Conservation (phyloP, 2,888 invertebrate species). For the Sinhomidia bicolor region DNA sequence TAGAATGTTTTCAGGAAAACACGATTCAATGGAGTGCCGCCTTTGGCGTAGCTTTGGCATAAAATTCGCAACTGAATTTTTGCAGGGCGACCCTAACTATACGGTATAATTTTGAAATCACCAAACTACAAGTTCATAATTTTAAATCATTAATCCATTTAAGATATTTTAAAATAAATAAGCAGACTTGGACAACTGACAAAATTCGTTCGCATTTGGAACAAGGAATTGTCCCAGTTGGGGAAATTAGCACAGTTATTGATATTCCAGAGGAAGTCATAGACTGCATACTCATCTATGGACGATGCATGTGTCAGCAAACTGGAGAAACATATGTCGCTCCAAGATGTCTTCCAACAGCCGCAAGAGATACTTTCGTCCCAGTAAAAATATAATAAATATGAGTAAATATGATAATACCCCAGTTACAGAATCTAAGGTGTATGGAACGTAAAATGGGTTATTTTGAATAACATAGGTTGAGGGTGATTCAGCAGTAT, state of each 20-base stretch:
- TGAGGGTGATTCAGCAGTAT: slow-evolving; percentile 33
- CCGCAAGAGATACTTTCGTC: slow-evolving; percentile 77
- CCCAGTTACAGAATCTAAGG: too few species aligned
- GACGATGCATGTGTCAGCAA: slow-evolving; percentile 84
- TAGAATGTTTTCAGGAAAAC: slow-evolving; percentile 81
- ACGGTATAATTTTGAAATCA: slow-evolving; percentile 78
- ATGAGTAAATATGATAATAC: too few species aligned
- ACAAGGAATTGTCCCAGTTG: slow-evolving; percentile 84
- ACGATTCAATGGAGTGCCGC: slow-evolving; percentile 84
- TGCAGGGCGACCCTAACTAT: slow-evolving; percentile 82
- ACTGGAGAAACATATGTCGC: slow-evolving; percentile 84
- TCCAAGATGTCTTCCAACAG: slow-evolving; percentile 85
- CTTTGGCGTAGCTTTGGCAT: slow-evolving; percentile 86
- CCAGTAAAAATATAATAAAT: slow-evolving; percentile 52
- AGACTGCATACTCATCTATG: slow-evolving; percentile 85
- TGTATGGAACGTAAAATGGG: too few species aligned
- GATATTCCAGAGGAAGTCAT: slow-evolving; percentile 84
- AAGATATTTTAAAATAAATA: too few species aligned
- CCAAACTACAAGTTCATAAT: neutral
- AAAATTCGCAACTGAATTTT: slow-evolving; percentile 84
- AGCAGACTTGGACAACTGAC: slow-evolving; percentile 84
- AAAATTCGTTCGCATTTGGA: slow-evolving; percentile 84
- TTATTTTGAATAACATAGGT: too few species aligned
- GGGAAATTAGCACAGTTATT: slow-evolving; percentile 84
- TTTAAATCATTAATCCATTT: too few species aligned